These are phyloP conservation scores for Heteropelma amictum DNA, from an alignment of 2,888 invertebrate genomes.

Conservation along the genomic window DNA sequence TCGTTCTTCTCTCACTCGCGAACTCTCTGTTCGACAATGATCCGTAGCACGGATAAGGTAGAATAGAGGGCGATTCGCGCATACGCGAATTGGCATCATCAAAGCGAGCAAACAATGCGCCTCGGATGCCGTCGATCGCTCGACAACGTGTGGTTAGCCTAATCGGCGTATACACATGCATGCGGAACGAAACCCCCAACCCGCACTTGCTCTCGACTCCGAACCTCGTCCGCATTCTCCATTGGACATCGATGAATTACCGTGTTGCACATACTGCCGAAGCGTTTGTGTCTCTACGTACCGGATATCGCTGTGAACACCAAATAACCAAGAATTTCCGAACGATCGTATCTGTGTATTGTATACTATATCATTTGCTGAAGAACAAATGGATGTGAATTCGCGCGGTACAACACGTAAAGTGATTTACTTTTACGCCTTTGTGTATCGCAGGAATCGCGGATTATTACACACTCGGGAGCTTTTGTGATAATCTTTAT, in stretches of 20 bases:
- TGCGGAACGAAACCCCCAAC: constrained; percentile 4
- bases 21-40: constrained; percentile 26
- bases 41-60: constrained; percentile 62
- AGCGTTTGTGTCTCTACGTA: constrained; percentile 12
- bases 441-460: neutral
- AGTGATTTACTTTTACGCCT: constrained; percentile 8
- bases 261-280: constrained; percentile 23
- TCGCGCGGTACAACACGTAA: neutral
- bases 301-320: constrained; percentile 35
- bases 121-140: constrained; percentile 73
- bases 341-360: constrained; percentile 54
- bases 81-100: constrained; percentile 77
- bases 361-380: constrained; percentile 62
- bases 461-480: constrained; percentile 17
- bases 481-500: neutral
- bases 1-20: constrained; percentile 17
- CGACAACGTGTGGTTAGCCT: constrained; percentile 78
- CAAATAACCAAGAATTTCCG: constrained; percentile 56
- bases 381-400: constrained; percentile 6
- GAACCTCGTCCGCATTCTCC: constrained; percentile 25
- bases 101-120: constrained; percentile 77
- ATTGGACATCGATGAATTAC: constrained; percentile 40
- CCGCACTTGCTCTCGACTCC: constrained; percentile 3
- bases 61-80: constrained; percentile 57
- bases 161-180: constrained; percentile 70